Conservation (phyloP, 2,888 invertebrate species). For the Campoletis raptor region DNA sequence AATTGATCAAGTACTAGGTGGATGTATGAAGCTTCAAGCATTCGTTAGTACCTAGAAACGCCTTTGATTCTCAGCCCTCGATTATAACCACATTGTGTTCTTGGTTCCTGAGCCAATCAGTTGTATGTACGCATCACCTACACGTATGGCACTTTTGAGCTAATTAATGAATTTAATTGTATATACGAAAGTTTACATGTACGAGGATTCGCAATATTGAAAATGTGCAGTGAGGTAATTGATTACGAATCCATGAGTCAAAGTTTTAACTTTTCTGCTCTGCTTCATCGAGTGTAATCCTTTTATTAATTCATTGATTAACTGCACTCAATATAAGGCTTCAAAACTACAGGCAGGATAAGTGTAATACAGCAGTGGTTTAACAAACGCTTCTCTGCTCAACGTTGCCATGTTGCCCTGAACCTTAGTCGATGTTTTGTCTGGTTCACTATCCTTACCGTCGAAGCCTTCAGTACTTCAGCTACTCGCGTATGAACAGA, state of each 20-base stretch:
- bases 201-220: background rate
- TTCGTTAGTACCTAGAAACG: slow-evolving; percentile 44
- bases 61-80: slow-evolving; percentile 40
- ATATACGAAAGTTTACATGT: slow-evolving; percentile 39
- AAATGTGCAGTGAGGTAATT: background rate
- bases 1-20: slow-evolving; percentile 45
- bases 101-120: slow-evolving; percentile 17
- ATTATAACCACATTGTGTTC: slow-evolving; percentile 19
- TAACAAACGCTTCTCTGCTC: slow-evolving; percentile 32
- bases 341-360: slow-evolving; percentile 19
- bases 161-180: background rate
- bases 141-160: background rate
- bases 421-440: background rate
- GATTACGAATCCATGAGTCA: background rate
- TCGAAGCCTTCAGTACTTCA: slow-evolving; percentile 43
- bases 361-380: slow-evolving; percentile 46
- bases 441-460: slow-evolving; percentile 36
- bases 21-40: slow-evolving; percentile 30
- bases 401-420: slow-evolving; percentile 5
- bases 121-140: background rate
- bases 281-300: background rate
- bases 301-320: background rate
- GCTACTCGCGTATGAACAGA: slow-evolving; percentile 56
- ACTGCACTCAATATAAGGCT: background rate
- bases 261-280: background rate